Conservation (phyloP, 2,797 vertebrate genomes). For the Scleropages formosus region DNA sequence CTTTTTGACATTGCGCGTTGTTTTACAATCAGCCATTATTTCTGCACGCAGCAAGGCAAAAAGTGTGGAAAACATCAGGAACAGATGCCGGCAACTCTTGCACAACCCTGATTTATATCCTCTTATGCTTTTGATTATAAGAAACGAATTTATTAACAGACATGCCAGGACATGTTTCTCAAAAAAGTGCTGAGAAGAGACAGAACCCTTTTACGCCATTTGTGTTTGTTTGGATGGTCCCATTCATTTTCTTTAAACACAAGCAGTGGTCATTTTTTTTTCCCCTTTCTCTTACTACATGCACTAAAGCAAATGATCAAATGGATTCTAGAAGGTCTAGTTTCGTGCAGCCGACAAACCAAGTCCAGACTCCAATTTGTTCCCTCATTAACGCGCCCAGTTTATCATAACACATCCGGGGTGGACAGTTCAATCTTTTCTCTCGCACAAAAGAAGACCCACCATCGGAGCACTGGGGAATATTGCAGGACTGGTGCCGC, state of each 20-base stretch:
- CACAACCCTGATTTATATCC: slow-evolving; percentile 23
- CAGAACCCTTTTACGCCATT: not conserved
- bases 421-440: not conserved
- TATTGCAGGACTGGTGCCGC: slow-evolving; percentile 84
- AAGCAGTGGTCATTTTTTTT: not conserved
- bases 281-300: not conserved
- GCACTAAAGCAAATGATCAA: not conserved
- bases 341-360: not conserved
- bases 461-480: slow-evolving; percentile 92
- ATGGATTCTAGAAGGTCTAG: not conserved
- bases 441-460: slow-evolving; percentile 41
- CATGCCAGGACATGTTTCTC: not conserved
- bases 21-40: not conserved
- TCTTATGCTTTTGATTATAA: slow-evolving; percentile 20
- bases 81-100: slow-evolving; percentile 19
- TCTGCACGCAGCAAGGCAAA: not conserved
- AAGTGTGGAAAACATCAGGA: not conserved
- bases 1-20: too few species aligned
- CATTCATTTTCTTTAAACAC: not conserved
- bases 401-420: not conserved
- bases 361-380: too few species aligned
- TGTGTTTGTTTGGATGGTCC: not conserved
- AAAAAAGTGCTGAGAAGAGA: slow-evolving; percentile 18
- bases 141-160: slow-evolving; percentile 17
- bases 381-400: not conserved